Base-by-base conservation (phyloP, 2,113 vertebrate genomes). In the Plotosus lineatus region DNA sequence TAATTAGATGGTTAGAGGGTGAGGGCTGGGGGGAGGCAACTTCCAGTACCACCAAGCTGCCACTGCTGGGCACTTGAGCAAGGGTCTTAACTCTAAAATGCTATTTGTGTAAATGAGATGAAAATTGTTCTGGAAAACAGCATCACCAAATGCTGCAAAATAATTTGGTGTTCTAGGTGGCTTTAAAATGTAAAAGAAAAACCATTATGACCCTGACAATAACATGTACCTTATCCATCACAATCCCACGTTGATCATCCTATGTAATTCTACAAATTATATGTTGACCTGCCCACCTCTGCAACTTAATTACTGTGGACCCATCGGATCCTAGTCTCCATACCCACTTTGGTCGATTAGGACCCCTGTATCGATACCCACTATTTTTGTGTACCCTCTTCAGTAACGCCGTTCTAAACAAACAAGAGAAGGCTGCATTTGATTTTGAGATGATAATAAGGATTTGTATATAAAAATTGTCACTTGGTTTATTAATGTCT, bases 371-470 rank as follows among this genome's bases (percentile, higher is more conserved):
- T n/a, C 10, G 4, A n/a, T n/a, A 11, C 23, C 23, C 11, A 2
- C 65, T 26, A 26, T 44, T 15, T 15, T 28, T 2, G 31, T 9
- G 3, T 17, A 17, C 23, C 28, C n/a, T 66, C 11, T 19, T 40
- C 12, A 66, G 33, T 3, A 72, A 72, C 3, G 9, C 14, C 31
- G 11, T 51, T 1, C 12, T 36, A 2, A 46, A 33, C 46, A 36
- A 51, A 51, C 28, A 2, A 51, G 36, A 79, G 8, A 72, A n/a
- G 40, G 40, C 26, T 60, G 69, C 56, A 28, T 73, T 48, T 80
- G n/a, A 66, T 36, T 48, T 6, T 61, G 50, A 63, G 31, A 48
- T 38, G 21, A 31, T 26, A 26, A 80, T 40, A n/a, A 9, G 4
- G 23, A 36, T 58, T 50, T 50, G 42, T 21, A 28, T 56, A 73